These are phyloP conservation scores for Lithobates sylvaticus DNA, from an alignment of 2,797 vertebrate species.

Conservation along the genomic window DNA sequence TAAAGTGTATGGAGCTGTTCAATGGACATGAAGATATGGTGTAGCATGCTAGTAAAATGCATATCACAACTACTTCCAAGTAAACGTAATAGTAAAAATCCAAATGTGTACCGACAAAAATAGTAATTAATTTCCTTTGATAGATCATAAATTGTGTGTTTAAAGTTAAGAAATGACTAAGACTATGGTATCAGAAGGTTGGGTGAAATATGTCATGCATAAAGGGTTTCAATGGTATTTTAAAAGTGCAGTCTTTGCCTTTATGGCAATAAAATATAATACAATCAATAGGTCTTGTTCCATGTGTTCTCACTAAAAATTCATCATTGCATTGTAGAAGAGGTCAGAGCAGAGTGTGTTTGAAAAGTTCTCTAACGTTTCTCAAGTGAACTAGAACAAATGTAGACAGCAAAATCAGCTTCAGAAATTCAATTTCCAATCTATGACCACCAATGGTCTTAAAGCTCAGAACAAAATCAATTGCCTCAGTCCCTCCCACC, in stretches of 20 bases:
- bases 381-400: background rate
- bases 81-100: too few relatives aligned
- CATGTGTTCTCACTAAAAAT: background rate
- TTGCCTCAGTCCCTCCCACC: too few relatives aligned
- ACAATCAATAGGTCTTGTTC: background rate
- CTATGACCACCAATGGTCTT: too few relatives aligned
- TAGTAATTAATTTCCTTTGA: too few relatives aligned
- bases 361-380: background rate
- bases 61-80: too few relatives aligned
- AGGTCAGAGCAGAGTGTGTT: background rate
- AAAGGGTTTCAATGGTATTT: background rate
- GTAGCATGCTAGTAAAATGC: too few relatives aligned
- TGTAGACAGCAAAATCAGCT: background rate
- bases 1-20: too few relatives aligned
- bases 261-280: background rate
- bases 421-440: background rate
- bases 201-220: background rate
- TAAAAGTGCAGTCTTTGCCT: background rate
- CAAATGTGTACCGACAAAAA: too few relatives aligned
- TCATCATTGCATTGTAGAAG: background rate
- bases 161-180: background rate
- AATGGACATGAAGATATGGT: too few relatives aligned
- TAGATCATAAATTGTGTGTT: slow-evolving; percentile 49
- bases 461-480: too few relatives aligned
- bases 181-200: background rate